phyloP scores from a whole-genome alignment of 2,888 invertebrate species.

The Eupsilia transversa region DNA sequence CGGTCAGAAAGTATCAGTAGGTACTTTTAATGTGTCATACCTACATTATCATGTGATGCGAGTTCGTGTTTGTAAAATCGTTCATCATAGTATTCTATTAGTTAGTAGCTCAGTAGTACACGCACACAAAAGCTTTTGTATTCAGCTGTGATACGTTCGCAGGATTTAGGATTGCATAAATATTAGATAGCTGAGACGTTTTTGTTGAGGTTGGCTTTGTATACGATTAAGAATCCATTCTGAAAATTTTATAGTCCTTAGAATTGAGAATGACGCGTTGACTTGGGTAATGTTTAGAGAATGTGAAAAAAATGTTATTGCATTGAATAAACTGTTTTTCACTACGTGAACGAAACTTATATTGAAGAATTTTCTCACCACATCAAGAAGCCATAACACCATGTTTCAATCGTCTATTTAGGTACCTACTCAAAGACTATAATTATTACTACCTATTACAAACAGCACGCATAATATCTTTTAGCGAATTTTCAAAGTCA shows the following conservation, averaged over 20 bases:
- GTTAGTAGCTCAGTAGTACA: neutral
- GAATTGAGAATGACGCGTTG: neutral
- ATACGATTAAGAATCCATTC: neutral
- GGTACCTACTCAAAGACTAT: too few relatives aligned
- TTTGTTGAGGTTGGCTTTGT: slow-evolving; percentile 2
- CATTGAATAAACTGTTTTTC: neutral
- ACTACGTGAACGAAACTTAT: neutral
- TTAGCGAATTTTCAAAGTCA: too few relatives aligned
- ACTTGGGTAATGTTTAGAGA: neutral
- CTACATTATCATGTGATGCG: neutral
- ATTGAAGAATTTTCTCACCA: neutral
- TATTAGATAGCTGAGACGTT: neutral
- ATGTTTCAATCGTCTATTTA: neutral
- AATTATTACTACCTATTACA: too few relatives aligned
- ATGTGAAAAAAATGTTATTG: neutral
- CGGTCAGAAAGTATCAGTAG: neutral
- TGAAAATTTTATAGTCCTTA: neutral
- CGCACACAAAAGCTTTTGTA: slow-evolving; percentile 1
- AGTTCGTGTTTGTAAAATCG: neutral
- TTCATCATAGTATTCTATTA: neutral
- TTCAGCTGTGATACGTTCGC: slow-evolving; percentile 9
- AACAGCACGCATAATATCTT: too few relatives aligned
- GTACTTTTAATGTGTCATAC: too few relatives aligned
- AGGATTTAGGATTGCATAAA: slow-evolving; percentile 18
- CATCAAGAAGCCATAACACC: neutral